A percentile compares a stretch with the other conserved stretches of the same genome.
phyloP scores from a whole-genome alignment of 2,888 invertebrate genomes.

The Aromia moschata region DNA sequence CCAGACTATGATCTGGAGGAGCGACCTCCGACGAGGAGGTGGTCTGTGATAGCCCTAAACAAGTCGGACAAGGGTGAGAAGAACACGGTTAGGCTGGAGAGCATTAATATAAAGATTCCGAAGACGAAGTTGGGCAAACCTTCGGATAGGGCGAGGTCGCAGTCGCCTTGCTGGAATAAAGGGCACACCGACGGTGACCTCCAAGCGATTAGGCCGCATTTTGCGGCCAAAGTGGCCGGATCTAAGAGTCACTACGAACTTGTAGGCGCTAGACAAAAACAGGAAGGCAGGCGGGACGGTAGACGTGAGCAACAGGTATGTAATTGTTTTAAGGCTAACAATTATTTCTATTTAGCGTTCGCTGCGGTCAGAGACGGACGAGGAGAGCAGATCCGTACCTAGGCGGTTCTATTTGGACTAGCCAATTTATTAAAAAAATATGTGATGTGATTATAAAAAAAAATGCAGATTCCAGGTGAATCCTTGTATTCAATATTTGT shows the following conservation, averaged over 20 bases:
- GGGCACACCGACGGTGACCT: constrained; percentile 43
- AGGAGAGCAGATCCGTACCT: too few relatives aligned
- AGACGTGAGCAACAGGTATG: constrained; percentile 56
- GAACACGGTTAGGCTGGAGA: constrained; percentile 46
- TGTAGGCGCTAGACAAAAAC: constrained; percentile 55
- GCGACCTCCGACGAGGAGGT: constrained; percentile 48
- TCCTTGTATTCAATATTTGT: too few relatives aligned
- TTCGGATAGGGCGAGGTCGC: constrained; percentile 58
- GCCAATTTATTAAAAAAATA: too few relatives aligned
- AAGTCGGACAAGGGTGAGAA: constrained; percentile 29
- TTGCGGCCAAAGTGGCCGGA: constrained; percentile 52
- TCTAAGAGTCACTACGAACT: constrained; percentile 59
- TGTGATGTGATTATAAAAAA: too few relatives aligned
- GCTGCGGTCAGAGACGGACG: too few relatives aligned
- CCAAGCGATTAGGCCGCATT: constrained; percentile 47
- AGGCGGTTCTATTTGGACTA: too few relatives aligned
- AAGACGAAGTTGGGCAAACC: constrained; percentile 55
- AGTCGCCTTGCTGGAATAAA: constrained; percentile 59
- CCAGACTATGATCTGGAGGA: constrained; percentile 60
- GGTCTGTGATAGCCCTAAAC: constrained; percentile 56
- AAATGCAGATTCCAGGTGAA: too few relatives aligned
- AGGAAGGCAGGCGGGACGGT: constrained; percentile 55
- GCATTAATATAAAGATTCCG: constrained; percentile 57
- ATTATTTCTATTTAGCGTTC: constrained; percentile 24
- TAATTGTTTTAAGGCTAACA: constrained; percentile 32